Conservation (phyloP, 2,888 invertebrate species). For the Melanargia galathea region DNA sequence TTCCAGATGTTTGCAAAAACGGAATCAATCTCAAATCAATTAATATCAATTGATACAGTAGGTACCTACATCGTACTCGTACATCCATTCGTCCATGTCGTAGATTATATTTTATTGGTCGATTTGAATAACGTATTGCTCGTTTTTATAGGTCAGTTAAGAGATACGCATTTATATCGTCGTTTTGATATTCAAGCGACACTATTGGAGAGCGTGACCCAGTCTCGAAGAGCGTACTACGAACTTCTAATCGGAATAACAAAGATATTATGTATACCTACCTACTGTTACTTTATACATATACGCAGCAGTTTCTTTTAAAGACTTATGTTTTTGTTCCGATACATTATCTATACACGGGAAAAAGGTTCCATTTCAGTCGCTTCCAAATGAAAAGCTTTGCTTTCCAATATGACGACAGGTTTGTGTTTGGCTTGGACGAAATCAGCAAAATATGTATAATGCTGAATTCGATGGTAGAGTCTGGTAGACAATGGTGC, state of each 20-base stretch:
- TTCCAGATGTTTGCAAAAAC: slow-evolving; percentile 24
- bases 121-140: slow-evolving; percentile 22
- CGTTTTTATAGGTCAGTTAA: slow-evolving; percentile 36
- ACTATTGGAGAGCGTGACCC: slow-evolving; percentile 41
- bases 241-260: slow-evolving; percentile 36
- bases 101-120: slow-evolving; percentile 20
- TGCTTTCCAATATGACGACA: not conserved
- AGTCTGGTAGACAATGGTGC: no score
- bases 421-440: not conserved
- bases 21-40: slow-evolving; percentile 22
- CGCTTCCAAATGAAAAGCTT: not conserved
- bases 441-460: not conserved
- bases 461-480: not conserved
- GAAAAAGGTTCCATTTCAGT: slow-evolving; percentile 1
- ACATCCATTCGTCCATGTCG: slow-evolving; percentile 12
- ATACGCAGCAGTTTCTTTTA: slow-evolving; percentile 20
- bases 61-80: no score
- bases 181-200: slow-evolving; percentile 40
- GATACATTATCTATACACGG: slow-evolving; percentile 17
- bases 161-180: slow-evolving; percentile 35
- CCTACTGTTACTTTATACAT: slow-evolving; percentile 32
- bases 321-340: slow-evolving; percentile 1
- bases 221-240: slow-evolving; percentile 37
- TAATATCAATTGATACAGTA: slow-evolving; percentile 14
- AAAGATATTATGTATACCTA: slow-evolving; percentile 17